These are phyloP conservation scores for Pangasianodon gigas DNA, from an alignment of 2,113 vertebrate genomes.

Conservation along the genomic window DNA sequence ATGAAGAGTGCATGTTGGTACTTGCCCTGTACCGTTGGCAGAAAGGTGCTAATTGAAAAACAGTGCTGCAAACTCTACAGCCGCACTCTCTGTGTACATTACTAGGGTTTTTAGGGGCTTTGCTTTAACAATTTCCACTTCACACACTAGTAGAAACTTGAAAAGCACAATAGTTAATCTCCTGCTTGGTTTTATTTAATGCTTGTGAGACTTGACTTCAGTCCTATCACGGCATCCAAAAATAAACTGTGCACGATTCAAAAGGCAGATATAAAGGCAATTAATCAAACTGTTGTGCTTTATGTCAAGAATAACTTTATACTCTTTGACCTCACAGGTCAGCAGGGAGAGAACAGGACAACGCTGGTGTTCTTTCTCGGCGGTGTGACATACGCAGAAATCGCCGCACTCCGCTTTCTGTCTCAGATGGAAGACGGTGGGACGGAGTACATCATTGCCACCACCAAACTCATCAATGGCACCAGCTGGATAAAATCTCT, in stretches of 20 bases:
- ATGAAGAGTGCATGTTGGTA: conserved; percentile 7
- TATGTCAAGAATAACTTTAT: not conserved
- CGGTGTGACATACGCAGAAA: conserved; percentile 91
- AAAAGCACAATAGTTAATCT: not conserved
- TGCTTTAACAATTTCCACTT: not conserved
- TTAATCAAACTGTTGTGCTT: not conserved
- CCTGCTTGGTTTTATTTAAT: not conserved
- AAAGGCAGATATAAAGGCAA: not conserved
- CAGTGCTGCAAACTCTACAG: not conserved
- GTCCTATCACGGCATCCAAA: too few species aligned
- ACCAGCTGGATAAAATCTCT: conserved; percentile 92
- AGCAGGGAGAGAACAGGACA: conserved; percentile 93
- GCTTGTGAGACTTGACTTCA: not conserved
- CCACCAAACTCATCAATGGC: conserved; percentile 94
- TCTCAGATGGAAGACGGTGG: conserved; percentile 97
- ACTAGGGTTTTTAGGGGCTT: not conserved
- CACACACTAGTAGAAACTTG: not conserved
- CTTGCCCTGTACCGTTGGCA: conserved; percentile 20
- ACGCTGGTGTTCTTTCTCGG: conserved; percentile 96
- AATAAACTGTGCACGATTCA: not conserved
- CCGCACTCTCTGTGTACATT: not conserved
- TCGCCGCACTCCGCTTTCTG: conserved; percentile 92
- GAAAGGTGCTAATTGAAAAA: conserved; percentile 36
- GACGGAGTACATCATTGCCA: conserved; percentile 94
- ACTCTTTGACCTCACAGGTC: conserved; percentile 73